Percentiles rank a stretch among this genome's conserved stretches.
These are phyloP conservation scores for Phymorhynchus buccinoides DNA, from an alignment of 1,140 invertebrate genomes.

Conservation along the genomic window DNA sequence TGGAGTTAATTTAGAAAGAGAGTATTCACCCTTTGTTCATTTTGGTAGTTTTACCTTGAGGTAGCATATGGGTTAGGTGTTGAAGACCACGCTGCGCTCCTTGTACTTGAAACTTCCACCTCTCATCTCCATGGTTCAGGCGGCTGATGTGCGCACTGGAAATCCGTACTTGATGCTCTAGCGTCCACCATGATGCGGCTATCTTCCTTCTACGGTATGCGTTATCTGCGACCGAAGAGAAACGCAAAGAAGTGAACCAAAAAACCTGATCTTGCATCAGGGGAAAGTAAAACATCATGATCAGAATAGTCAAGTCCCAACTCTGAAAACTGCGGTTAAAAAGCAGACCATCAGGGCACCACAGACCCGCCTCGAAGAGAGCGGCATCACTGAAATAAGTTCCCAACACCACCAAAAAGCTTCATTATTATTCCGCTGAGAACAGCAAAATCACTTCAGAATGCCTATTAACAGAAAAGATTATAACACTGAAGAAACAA, in stretches of 20 bases:
- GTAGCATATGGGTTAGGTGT: conserved; percentile 99
- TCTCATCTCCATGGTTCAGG: conserved; percentile 97
- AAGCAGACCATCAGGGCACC: too few relatives aligned
- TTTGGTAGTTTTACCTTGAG: conserved; percentile 84
- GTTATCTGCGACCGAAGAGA: conserved; percentile 77
- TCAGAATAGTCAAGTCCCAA: too few relatives aligned
- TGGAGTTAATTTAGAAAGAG: too few relatives aligned
- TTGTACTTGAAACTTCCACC: conserved; percentile 89
- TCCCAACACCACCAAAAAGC: too few relatives aligned
- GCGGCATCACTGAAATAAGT: too few relatives aligned
- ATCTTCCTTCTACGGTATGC: conserved; percentile 89
- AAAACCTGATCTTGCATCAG: too few relatives aligned
- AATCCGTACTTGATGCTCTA: conserved; percentile 99
- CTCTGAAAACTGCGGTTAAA: too few relatives aligned
- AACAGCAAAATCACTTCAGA: neutral
- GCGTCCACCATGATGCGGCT: conserved; percentile 99
- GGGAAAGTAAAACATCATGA: too few relatives aligned
- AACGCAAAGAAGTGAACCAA: conserved; percentile 70
- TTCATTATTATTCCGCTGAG: neutral
- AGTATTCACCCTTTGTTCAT: too few relatives aligned
- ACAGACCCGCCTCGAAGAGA: too few relatives aligned
- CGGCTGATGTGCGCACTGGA: conserved; percentile 99
- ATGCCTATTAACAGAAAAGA: too few relatives aligned
- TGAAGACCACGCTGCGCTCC: conserved; percentile 91
- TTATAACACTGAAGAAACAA: too few relatives aligned